Base-by-base conservation (phyloP, 2,113 vertebrate genomes). In the Grus americana region DNA sequence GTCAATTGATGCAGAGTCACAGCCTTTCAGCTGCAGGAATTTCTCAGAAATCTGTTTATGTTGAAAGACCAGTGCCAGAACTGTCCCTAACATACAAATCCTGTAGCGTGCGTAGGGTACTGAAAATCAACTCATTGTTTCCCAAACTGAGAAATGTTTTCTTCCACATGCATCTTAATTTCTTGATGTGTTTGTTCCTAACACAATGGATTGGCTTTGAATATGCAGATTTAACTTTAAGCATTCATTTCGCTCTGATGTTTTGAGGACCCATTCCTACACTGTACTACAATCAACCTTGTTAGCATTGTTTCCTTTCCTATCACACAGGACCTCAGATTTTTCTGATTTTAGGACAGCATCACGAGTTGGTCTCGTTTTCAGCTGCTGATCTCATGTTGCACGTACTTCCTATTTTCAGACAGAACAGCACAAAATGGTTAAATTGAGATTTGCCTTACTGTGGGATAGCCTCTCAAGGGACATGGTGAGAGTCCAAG, bases 401-500 rank as follows among this genome's bases (percentile, higher is more conserved):
- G 54, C 36, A 40, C 6, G 9, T 68, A 57, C 17, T 59, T 88
- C 47, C 75, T 50, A 6, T 40, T 58, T 94, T 55, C 79, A 84
- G 57, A 55, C 11, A 80, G 49, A 67, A 78, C 38, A 84, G 42
- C 79, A 91, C 29, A 86, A 84, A 86, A 57, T 6, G 36, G 42
- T 92, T 94, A 82, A 94, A 21, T 1, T 46, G 61, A 93, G 44
- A 84, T 79, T 67, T 74, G 63, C 47, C 32, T 81, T 79, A 59
- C 32, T 79, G n/a, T 61, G 68, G 65, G 61, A 84, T 10, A 58
- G 89, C 24, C 57, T 95, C 89, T 73, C 62, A 46, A 88, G 78
- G 72, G 71, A 90, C 66, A 62, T 3, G 20, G 88, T 93, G 81
- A 49, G 57, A 88, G 38, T 95, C 61, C 89, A 93, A 92, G 88